A percentile compares a stretch with the other conserved stretches of the same genome.
Conservation (phyloP, 1,140 invertebrate species). For the Drosophila ananassae region DNA sequence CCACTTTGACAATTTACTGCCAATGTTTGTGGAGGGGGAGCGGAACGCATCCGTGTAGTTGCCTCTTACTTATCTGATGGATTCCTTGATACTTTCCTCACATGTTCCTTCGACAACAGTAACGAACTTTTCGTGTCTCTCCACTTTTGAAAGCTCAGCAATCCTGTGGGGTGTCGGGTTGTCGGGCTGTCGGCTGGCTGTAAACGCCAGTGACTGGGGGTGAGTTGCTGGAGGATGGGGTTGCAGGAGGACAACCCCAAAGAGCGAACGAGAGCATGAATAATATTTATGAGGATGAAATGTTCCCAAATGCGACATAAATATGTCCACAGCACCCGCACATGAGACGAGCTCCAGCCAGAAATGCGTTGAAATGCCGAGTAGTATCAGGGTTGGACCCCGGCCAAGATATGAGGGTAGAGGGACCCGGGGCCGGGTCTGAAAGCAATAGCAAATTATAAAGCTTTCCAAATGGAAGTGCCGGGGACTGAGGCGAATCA, state of each 20-base stretch:
- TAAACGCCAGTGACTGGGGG: neutral
- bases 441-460: slow-evolving; percentile 37
- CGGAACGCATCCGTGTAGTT: slow-evolving; percentile 18
- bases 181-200: neutral
- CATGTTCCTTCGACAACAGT: slow-evolving; percentile 62
- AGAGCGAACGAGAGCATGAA: slow-evolving; percentile 78
- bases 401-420: slow-evolving; percentile 1
- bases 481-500: slow-evolving; percentile 19
- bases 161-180: slow-evolving; percentile 29
- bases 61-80: slow-evolving; percentile 74
- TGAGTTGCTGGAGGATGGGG: neutral
- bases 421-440: neutral
- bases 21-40: slow-evolving; percentile 46
- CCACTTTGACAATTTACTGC: slow-evolving; percentile 83
- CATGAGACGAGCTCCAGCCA: slow-evolving; percentile 71
- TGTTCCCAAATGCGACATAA: slow-evolving; percentile 84
- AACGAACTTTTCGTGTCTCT: slow-evolving; percentile 65
- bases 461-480: slow-evolving; percentile 22
- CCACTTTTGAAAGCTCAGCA: slow-evolving; percentile 76
- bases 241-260: slow-evolving; percentile 31
- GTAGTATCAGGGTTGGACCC: slow-evolving; percentile 25
- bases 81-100: slow-evolving; percentile 68
- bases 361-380: slow-evolving; percentile 67
- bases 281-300: slow-evolving; percentile 84
- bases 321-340: slow-evolving; percentile 83